Evolutionary conservation across 2,888 invertebrate genomes (phyloP), one percentile per base, ranked within the genome.

Genomic region (Aelia acuminata): DNA sequence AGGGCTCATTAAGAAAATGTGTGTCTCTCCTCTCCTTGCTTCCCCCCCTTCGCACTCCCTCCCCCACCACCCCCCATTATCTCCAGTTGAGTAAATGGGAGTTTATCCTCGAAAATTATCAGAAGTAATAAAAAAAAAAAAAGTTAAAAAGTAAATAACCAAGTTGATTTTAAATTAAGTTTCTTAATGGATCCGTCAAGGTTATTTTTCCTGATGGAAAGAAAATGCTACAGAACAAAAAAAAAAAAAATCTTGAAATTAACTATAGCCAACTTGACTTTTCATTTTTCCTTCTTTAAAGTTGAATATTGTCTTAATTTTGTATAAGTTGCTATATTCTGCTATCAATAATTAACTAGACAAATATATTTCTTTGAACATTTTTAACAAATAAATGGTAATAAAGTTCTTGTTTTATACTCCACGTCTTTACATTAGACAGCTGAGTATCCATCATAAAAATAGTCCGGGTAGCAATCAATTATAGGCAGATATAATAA

Each of bases 91-190:
- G 7, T 26, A 26, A 50, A 15, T 26, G 0, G 10, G 20, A 31
- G 22, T 84, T 31, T 49, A 31, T 84, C 31, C 26, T 4, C 31
- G 31, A 35, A 70, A 70, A 35, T 70, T 70, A 70, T 35, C 31
- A 18, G 8, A 4, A 8, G 1, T 4, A 57, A 26, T 15, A 57
- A 57, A 26, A 26, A 57, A 57, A 31, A 57, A 57, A 31, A 15
- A 5, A 20, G 35, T 35, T 1, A 18, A 70, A 20, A 70, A 70
- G 5, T 26, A 18, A 70, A 35, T 70, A 20, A 10, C 35, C 35
- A 35, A 35, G 63, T 70, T 70, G 63, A 70, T 70, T 70, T 70
- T 70, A 70, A 70, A 70, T 70, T 70, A 70, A 70, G 26, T 70
- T 70, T 20, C 63, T 70, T 70, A 70, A 70, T 70, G 63, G 63